Evolutionary conservation across 2,113 vertebrate species (phyloP), one percentile per base, ranked within the genome.

Genomic region (Lipophrys pholis): DNA sequence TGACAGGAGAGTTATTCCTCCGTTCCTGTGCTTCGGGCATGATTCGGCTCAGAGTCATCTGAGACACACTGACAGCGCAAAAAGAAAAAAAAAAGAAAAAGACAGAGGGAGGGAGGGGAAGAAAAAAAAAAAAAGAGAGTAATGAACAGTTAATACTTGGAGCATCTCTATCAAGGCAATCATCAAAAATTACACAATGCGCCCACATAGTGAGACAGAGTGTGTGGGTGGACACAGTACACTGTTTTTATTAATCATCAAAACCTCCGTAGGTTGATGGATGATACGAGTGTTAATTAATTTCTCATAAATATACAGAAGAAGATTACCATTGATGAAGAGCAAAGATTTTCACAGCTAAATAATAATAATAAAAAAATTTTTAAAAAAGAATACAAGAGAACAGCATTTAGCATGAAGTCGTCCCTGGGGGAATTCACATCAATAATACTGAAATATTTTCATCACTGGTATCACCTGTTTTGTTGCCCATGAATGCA

Each of bases 251-350:
- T 87, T 86, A 79, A 87, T 88, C 83, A 83, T 82, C 71, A 83
- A 74, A 82, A 78, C 75, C 72, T 86, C 65, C 53, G 75, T 83
- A 80, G 85, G 85, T 81, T 87, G 85, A 83, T 68, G 73, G 54
- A 88, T 84, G 86, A 81, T 73, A 78, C 78, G 80, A 71, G 72
- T 76, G 75, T 81, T 89, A 82, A 91, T 91, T 87, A 70, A 84
- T 84, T 81, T 76, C 56, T 82, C 65, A 79, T 82, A 79, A 91
- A 80, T 78, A 83, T 63, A 78, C 66, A 72, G 59, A 60, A 40
- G 45, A 67, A 76, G 81, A 80, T 87, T 55, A 66, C 73, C 64
- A 65, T 64, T 79, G 78, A 82, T 83, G 73, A 81, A 84, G 43
- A 67, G 73, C 10, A 68, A 72, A 83, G 81, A 11, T 83, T 81